Percentiles rank a stretch among this genome's conserved stretches.
These are phyloP conservation scores for Halictus quadricinctus DNA, from an alignment of 2,888 invertebrate genomes.

Conservation along the genomic window DNA sequence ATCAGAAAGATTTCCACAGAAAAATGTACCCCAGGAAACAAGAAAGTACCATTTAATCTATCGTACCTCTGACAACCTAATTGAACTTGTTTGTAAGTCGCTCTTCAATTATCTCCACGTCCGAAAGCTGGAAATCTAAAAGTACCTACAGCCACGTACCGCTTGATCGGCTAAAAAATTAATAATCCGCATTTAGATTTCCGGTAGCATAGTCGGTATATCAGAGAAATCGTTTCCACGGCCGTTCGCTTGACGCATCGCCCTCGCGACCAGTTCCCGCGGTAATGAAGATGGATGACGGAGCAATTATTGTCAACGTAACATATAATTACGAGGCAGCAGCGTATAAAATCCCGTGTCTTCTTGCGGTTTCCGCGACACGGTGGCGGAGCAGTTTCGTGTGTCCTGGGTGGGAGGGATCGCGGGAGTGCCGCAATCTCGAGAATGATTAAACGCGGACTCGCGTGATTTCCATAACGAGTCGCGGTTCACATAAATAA, in stretches of 20 bases:
- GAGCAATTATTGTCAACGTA: not conserved
- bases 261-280: not conserved
- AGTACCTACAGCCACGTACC: not conserved
- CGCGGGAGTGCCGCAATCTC: conserved; percentile 1
- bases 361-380: not conserved
- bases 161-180: not conserved
- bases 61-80: not conserved
- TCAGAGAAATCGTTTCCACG: not conserved
- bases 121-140: not conserved
- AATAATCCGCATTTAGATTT: not conserved
- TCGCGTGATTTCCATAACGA: conserved; percentile 46
- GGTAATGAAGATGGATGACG: conserved; percentile 6
- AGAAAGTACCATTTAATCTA: not conserved
- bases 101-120: not conserved
- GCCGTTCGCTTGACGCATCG: not conserved
- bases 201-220: not conserved
- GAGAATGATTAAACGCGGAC: conserved; percentile 44
- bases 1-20: no score
- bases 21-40: not conserved
- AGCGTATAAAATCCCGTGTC: not conserved
- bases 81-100: not conserved
- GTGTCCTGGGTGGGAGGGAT: not conserved
- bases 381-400: not conserved
- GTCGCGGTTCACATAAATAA: conserved; percentile 36
- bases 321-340: conserved; percentile 5